Conservation (phyloP, 2,113 vertebrate species). For the Hymenochirus boettgeri region DNA sequence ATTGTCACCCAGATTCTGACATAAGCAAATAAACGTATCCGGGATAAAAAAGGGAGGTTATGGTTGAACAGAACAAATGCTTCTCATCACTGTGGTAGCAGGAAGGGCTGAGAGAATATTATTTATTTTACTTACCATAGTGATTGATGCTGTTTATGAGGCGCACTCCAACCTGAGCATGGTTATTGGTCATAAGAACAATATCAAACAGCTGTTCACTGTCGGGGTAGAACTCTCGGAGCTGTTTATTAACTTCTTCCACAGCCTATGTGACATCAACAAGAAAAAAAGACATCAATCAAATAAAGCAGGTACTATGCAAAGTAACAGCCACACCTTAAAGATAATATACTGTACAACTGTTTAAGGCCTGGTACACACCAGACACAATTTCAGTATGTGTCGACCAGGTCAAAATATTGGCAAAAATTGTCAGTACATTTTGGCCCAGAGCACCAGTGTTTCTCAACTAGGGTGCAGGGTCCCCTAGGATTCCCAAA, state of each 20-base stretch:
- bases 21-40: slow-evolving; percentile 52
- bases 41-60: too few relatives aligned
- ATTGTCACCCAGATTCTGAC: slow-evolving; percentile 45
- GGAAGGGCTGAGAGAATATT: slow-evolving; percentile 25
- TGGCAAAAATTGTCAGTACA: too few relatives aligned
- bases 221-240: slow-evolving; percentile 82
- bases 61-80: slow-evolving; percentile 23
- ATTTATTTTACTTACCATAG: slow-evolving; percentile 74
- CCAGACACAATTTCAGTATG: too few relatives aligned
- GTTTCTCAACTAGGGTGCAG: too few relatives aligned
- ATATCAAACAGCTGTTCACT: slow-evolving; percentile 94
- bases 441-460: too few relatives aligned
- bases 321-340: too few relatives aligned
- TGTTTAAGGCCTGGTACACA: too few relatives aligned
- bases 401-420: too few relatives aligned
- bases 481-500: too few relatives aligned
- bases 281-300: neutral
- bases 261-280: slow-evolving; percentile 54
- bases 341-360: too few relatives aligned
- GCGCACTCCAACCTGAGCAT: slow-evolving; percentile 91
- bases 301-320: neutral
- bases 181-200: slow-evolving; percentile 95
- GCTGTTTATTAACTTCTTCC: slow-evolving; percentile 78
- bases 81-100: slow-evolving; percentile 36
- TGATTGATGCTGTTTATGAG: slow-evolving; percentile 98